Conservation (phyloP, 2,797 vertebrate genomes). For the Trematomus bernacchii region DNA sequence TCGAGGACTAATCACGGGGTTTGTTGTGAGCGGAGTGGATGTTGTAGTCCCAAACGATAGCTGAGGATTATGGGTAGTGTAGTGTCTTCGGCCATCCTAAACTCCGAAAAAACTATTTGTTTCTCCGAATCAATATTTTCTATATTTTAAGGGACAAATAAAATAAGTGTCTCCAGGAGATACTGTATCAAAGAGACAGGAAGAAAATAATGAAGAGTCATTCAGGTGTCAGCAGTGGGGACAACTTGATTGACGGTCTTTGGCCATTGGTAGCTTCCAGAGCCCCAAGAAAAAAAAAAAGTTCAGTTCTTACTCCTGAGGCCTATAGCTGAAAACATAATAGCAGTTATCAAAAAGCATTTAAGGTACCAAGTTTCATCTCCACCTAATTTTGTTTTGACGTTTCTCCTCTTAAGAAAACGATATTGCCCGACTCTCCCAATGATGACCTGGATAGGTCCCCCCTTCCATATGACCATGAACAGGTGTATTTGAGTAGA, state of each 20-base stretch:
- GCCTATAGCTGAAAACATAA: constrained; percentile 13
- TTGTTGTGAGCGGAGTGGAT: no score
- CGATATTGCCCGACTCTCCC: neutral
- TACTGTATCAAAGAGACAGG: constrained; percentile 27
- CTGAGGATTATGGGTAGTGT: no score
- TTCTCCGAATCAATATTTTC: neutral
- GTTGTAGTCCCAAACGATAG: no score
- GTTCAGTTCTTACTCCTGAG: constrained; percentile 11
- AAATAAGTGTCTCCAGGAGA: constrained; percentile 14
- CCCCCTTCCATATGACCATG: neutral
- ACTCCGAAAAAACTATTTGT: no score
- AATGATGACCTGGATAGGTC: neutral
- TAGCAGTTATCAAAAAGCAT: constrained; percentile 37
- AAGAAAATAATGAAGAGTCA: constrained; percentile 22
- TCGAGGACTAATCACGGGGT: no score
- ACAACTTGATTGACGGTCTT: constrained; percentile 42
- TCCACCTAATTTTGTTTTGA: neutral
- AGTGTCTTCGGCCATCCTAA: no score
- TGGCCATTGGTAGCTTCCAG: constrained; percentile 17
- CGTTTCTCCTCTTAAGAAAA: constrained; percentile 2
- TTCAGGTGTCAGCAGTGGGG: constrained; percentile 19
- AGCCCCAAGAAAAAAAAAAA: constrained; percentile 29
- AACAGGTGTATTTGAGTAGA: constrained; percentile 5
- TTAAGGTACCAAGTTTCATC: neutral
- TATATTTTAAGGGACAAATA: constrained; percentile 11